phyloP scores from a whole-genome alignment of 2,797 vertebrate genomes.

The Myotis findleyi region DNA sequence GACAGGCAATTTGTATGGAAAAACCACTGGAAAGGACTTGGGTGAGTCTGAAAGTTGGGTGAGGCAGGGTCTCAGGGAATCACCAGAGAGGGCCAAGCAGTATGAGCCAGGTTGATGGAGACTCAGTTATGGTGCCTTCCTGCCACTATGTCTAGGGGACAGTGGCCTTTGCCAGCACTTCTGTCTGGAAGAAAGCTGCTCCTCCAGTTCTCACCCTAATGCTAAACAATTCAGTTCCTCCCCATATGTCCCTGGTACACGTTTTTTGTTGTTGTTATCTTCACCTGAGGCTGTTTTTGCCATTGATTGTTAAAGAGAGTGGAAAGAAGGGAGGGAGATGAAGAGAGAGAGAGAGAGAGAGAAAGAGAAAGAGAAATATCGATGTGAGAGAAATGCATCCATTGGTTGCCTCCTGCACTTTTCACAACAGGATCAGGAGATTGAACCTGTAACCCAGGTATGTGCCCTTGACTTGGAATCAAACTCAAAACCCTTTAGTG shows the following conservation, averaged over 20 bases:
- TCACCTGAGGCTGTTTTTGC: too few species aligned
- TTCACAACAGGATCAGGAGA: neutral
- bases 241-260: neutral
- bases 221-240: neutral
- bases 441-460: neutral
- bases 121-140: neutral
- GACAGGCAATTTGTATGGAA: neutral
- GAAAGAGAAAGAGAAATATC: too few species aligned
- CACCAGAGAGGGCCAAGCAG: neutral
- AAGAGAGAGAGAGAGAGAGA: too few species aligned
- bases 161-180: neutral
- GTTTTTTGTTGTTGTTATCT: neutral
- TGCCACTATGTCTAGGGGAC: neutral
- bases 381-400: too few species aligned
- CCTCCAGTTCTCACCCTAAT: neutral
- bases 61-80: neutral
- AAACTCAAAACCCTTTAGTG: neutral
- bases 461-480: neutral
- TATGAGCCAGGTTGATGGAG: neutral
- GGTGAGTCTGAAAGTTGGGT: neutral
- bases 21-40: neutral
- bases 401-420: too few species aligned
- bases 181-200: neutral
- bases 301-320: too few species aligned
- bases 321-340: too few species aligned